Evolutionary conservation across 2,888 invertebrate species (phyloP).

Genomic region (Calameuta pallipes): DNA sequence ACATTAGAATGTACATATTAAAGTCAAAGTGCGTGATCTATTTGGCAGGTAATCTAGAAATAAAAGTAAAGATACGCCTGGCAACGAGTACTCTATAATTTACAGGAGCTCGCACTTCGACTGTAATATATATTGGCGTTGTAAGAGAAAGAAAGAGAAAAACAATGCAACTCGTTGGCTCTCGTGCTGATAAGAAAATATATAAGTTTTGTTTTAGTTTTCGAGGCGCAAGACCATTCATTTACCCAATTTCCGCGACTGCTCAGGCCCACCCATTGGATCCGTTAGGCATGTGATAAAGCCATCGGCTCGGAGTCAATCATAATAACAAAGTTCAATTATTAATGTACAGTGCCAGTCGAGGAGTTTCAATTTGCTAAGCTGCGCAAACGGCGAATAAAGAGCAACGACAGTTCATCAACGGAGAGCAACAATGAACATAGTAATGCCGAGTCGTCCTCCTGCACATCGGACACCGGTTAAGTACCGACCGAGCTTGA

Average conservation of each 20-base stretch:
- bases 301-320: constrained; percentile 21
- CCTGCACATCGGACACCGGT: constrained; percentile 60
- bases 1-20: constrained; percentile 43
- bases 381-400: constrained; percentile 59
- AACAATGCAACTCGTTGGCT: constrained; percentile 10
- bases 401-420: constrained; percentile 63
- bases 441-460: constrained; percentile 59
- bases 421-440: constrained; percentile 64
- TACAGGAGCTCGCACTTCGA: constrained; percentile 26
- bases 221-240: constrained; percentile 26
- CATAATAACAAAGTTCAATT: constrained; percentile 44
- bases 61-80: constrained; percentile 2
- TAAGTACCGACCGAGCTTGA: constrained; percentile 26
- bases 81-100: neutral
- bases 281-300: neutral
- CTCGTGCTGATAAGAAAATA: constrained; percentile 28
- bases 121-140: constrained; percentile 36
- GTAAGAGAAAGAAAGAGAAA: constrained; percentile 26
- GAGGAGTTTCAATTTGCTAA: constrained; percentile 65
- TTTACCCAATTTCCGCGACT: constrained; percentile 19
- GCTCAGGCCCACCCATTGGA: neutral
- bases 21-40: constrained; percentile 37
- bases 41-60: neutral
- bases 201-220: constrained; percentile 38
- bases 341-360: constrained; percentile 60